These are phyloP conservation scores for Archips xylosteana DNA, from an alignment of 2,888 invertebrate species.

Conservation along the genomic window DNA sequence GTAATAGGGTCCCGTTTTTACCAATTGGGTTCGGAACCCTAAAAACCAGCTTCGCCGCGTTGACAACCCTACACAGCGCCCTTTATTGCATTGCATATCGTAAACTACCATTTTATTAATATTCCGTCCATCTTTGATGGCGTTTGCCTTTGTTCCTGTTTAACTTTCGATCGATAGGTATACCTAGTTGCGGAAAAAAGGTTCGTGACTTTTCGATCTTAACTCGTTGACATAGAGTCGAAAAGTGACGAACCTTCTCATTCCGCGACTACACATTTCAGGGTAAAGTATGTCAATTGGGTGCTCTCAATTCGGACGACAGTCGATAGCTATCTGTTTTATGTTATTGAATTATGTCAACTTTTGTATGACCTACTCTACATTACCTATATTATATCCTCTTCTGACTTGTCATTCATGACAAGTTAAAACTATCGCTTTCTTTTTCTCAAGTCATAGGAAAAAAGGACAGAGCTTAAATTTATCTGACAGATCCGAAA, in stretches of 20 bases:
- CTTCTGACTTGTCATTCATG: too few relatives aligned
- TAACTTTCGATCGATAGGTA: conserved; percentile 35
- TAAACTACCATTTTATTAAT: conserved; percentile 41
- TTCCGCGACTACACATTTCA: conserved; percentile 1
- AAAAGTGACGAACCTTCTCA: too few relatives aligned
- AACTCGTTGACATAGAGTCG: too few relatives aligned
- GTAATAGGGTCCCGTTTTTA: too few relatives aligned
- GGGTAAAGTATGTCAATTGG: conserved; percentile 38
- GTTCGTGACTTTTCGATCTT: too few relatives aligned
- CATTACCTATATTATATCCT: neutral
- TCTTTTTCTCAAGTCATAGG: too few relatives aligned
- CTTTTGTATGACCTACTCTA: neutral
- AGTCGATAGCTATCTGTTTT: neutral
- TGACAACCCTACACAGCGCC: conserved; percentile 33
- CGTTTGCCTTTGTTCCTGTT: conserved; percentile 12
- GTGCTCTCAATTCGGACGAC: conserved; percentile 7
- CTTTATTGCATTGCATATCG: conserved; percentile 37
- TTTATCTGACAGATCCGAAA: too few relatives aligned
- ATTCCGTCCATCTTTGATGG: conserved; percentile 37
- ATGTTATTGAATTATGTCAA: conserved; percentile 1
- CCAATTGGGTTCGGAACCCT: too few relatives aligned
- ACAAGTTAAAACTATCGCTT: too few relatives aligned
- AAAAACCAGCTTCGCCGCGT: too few relatives aligned
- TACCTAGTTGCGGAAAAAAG: too few relatives aligned
- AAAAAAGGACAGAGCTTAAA: too few relatives aligned